Percentiles rank a stretch among this genome's conserved stretches.
Conservation (phyloP, 2,113 vertebrate genomes). For the Australoheros scitulus region DNA sequence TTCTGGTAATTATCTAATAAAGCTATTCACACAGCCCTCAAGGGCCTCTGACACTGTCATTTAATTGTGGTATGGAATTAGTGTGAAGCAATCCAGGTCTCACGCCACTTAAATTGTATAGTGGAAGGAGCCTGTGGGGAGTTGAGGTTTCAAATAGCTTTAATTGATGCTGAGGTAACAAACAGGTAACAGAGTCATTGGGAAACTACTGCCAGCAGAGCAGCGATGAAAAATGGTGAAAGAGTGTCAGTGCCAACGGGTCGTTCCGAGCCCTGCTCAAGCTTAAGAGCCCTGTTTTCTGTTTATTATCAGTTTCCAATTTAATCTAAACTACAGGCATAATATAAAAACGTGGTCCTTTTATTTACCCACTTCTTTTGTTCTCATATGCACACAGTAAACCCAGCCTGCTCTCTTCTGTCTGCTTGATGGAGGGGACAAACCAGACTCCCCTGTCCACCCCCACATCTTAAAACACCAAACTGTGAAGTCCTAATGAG, state of each 20-base stretch:
- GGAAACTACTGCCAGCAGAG: conserved; percentile 48
- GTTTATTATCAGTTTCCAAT: neutral
- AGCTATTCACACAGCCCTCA: conserved; percentile 45
- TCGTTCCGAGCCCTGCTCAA: neutral
- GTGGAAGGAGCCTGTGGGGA: conserved; percentile 55
- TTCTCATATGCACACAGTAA: neutral
- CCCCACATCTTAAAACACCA: conserved; percentile 54
- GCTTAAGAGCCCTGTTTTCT: neutral
- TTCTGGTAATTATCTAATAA: conserved; percentile 63
- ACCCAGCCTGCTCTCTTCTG: neutral
- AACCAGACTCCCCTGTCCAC: neutral
- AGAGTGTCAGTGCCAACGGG: conserved; percentile 41
- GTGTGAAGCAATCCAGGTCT: conserved; percentile 58
- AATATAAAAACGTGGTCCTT: neutral
- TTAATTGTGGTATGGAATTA: conserved; percentile 53
- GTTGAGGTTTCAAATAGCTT: conserved; percentile 69
- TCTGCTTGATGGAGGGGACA: neutral
- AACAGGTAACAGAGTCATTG: conserved; percentile 67
- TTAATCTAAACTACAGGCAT: neutral
- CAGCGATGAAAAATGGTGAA: conserved; percentile 11
- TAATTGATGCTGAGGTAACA: conserved; percentile 69
- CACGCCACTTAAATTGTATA: conserved; percentile 64
- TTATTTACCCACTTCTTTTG: neutral
- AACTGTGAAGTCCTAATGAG: conserved; percentile 72
- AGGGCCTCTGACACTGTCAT: conserved; percentile 46